Evolutionary conservation across 2,113 vertebrate species (phyloP).

Genomic region (Alligator mississippiensis): DNA sequence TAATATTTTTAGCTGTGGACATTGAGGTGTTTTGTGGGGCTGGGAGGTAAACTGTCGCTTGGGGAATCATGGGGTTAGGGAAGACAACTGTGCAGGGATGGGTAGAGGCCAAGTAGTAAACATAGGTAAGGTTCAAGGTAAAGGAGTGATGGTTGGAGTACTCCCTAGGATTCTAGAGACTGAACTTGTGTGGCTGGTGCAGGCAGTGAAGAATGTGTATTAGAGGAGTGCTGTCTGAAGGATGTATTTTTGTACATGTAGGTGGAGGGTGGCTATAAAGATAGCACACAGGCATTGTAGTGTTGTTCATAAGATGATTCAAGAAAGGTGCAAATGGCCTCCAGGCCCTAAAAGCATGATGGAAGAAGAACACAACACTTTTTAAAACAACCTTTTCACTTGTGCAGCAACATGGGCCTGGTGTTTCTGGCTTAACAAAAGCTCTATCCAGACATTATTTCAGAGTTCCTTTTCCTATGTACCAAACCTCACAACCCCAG

Average conservation of each 20-base stretch:
- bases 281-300: neutral
- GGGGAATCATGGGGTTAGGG: neutral
- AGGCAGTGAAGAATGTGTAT: neutral
- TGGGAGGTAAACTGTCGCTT: fast-evolving
- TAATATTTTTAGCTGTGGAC: neutral
- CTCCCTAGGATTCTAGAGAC: neutral
- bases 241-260: neutral
- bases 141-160: neutral
- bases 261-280: neutral
- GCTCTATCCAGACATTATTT: neutral
- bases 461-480: neutral
- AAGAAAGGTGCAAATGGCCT: neutral
- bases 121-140: neutral
- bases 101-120: neutral
- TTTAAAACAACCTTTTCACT: neutral
- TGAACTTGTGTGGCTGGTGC: neutral
- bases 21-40: neutral
- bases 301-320: neutral
- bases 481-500: no score
- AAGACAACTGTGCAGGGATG: neutral
- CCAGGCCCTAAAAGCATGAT: neutral
- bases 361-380: neutral
- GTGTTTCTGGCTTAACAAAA: neutral
- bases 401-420: no score
- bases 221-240: neutral